Base-by-base conservation (phyloP, 2,888 invertebrate species). In the Elegia similella region DNA sequence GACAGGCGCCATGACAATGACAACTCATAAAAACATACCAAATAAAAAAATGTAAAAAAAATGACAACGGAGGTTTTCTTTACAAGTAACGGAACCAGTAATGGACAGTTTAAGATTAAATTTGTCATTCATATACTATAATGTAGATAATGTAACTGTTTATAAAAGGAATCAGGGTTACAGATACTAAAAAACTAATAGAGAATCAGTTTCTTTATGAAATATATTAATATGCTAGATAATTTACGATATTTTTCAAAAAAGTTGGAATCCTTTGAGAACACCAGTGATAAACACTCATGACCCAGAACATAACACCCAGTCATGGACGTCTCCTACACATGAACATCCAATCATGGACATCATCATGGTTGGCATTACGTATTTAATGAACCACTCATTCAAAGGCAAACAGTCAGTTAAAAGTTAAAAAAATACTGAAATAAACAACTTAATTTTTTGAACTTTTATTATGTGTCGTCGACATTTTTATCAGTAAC, bases 341-440 rank as follows among this genome's bases (percentile, higher is more conserved):
- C n/a, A n/a, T n/a, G n/a, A n/a, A n/a, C 54, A 54, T 54, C 54
- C 43, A 54, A 54, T 43, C 38, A 54, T 54, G 54, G 54, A 54
- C 54, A 34, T 38, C 34, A 50, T 42, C 42, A 42, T 42, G 12
- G 42, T 42, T 42, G 42, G 42, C 42, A 42, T 42, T 42, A 42
- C 10, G 12, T 42, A 42, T 42, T 42, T 12, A 42, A 42, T 42
- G 42, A 42, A 42, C 42, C 42, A 42, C 42, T 12, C n/a, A n/a
- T n/a, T n/a, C 42, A 42, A 42, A 42, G 42, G 42, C 42, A 12
- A 42, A n/a, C n/a, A n/a, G n/a, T n/a, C n/a, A n/a, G n/a, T n/a
- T n/a, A n/a, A n/a, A n/a, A n/a, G n/a, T n/a, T n/a, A n/a, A n/a
- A n/a, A n/a, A n/a, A n/a, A n/a, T n/a, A n/a, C n/a, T n/a, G n/a